Evolutionary conservation across 2,888 invertebrate species (phyloP).

Genomic region (Orthosia gothica): DNA sequence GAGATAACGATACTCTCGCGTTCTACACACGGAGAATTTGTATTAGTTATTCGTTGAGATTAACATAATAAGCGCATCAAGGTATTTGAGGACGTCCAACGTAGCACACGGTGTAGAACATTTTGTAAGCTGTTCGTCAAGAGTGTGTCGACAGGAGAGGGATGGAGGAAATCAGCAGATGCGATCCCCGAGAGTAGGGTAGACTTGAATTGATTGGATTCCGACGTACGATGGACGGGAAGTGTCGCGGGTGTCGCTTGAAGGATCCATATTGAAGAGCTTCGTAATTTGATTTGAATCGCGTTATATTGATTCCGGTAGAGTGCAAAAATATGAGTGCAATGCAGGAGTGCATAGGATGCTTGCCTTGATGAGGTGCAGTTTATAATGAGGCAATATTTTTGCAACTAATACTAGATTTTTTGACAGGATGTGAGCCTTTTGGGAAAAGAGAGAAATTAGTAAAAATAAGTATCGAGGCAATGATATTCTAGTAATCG

Average conservation of each 20-base stretch:
- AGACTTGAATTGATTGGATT: slow-evolving; percentile 54
- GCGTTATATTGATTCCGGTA: not conserved
- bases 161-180: slow-evolving; percentile 30
- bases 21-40: slow-evolving; percentile 52
- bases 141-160: slow-evolving; percentile 24
- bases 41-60: slow-evolving; percentile 63
- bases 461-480: not conserved
- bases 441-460: too few species aligned
- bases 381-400: not conserved
- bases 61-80: slow-evolving; percentile 63
- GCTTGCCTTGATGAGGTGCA: not conserved
- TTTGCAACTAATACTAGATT: not conserved
- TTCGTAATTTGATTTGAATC: slow-evolving; percentile 30
- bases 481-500: not conserved
- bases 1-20: slow-evolving; percentile 61
- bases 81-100: slow-evolving; percentile 39
- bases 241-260: slow-evolving; percentile 22
- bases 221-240: slow-evolving; percentile 36
- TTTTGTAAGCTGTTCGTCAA: slow-evolving; percentile 26
- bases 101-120: slow-evolving; percentile 37
- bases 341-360: too few species aligned
- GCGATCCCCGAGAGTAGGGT: slow-evolving; percentile 51
- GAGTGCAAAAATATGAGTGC: not conserved
- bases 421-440: not conserved
- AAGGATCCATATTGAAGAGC: slow-evolving; percentile 39